Evolutionary conservation across 1,140 invertebrate species (phyloP).

Genomic region (Oryctes rhinoceros): DNA sequence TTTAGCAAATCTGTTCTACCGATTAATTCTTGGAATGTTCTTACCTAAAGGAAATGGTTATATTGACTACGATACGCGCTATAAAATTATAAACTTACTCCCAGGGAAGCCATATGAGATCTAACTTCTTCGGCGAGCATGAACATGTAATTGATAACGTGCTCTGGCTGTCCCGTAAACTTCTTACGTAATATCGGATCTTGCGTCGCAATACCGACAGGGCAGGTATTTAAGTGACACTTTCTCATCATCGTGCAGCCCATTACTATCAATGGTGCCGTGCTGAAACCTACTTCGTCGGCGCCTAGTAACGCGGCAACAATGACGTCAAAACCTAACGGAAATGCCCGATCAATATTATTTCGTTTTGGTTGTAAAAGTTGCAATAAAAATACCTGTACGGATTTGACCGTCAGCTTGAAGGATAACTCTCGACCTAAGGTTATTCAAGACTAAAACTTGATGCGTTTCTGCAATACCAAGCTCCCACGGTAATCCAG

Average conservation of each 20-base stretch:
- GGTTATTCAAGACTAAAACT: conserved; percentile 93
- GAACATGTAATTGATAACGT: conserved; percentile 98
- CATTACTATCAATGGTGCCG: conserved; percentile 95
- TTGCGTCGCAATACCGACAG: conserved; percentile 98
- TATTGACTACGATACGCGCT: neutral
- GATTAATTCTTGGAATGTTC: conserved; percentile 81
- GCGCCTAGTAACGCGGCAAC: conserved; percentile 95
- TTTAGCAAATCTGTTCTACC: conserved; percentile 92
- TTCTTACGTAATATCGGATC: conserved; percentile 95
- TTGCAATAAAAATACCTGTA: conserved; percentile 66
- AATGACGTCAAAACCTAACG: conserved; percentile 90
- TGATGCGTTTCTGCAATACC: conserved; percentile 98
- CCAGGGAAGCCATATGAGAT: conserved; percentile 87
- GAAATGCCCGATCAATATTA: conserved; percentile 42
- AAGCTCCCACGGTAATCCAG: conserved; percentile 97
- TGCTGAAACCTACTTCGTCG: conserved; percentile 99
- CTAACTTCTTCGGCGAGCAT: conserved; percentile 97
- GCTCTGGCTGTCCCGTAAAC: conserved; percentile 96
- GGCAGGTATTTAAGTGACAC: conserved; percentile 99
- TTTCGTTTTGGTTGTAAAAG: neutral
- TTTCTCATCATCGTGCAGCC: conserved; percentile 99
- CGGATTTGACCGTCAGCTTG: conserved; percentile 96
- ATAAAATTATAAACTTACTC: conserved; percentile 67
- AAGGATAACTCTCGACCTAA: conserved; percentile 91
- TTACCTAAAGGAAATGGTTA: conserved; percentile 44